Evolutionary conservation across 2,113 vertebrate genomes (phyloP).

Genomic region (Edolisoma coerulescens): DNA sequence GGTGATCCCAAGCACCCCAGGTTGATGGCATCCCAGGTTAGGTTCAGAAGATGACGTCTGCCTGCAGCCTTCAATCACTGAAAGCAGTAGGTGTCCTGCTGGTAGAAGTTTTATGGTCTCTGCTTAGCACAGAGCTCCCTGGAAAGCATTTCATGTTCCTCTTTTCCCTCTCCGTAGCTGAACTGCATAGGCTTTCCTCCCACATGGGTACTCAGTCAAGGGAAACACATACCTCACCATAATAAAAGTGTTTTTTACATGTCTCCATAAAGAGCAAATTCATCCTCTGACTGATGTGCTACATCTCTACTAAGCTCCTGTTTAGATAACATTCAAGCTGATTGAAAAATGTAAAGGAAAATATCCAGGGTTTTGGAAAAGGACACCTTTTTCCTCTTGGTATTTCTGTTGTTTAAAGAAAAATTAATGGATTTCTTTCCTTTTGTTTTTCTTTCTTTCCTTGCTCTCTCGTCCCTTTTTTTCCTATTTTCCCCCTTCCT

Average conservation of each 20-base stretch:
- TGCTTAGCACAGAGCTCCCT: background rate
- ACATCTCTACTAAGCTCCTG: background rate
- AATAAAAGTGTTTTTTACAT: background rate
- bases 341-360: background rate
- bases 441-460: background rate
- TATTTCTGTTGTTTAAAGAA: background rate
- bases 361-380: background rate
- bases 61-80: background rate
- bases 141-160: background rate
- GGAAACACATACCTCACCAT: background rate
- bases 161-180: background rate
- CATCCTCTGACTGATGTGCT: background rate
- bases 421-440: background rate
- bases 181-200: background rate
- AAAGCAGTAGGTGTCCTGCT: background rate
- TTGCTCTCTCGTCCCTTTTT: background rate
- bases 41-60: background rate
- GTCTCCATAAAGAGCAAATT: background rate
- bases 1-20: background rate
- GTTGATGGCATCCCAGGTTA: background rate
- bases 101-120: background rate
- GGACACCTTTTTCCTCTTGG: background rate
- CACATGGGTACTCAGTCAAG: background rate
- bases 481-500: background rate
- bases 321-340: background rate